Base-by-base conservation (phyloP, 2,888 invertebrate species). In the Baronia brevicornis region DNA sequence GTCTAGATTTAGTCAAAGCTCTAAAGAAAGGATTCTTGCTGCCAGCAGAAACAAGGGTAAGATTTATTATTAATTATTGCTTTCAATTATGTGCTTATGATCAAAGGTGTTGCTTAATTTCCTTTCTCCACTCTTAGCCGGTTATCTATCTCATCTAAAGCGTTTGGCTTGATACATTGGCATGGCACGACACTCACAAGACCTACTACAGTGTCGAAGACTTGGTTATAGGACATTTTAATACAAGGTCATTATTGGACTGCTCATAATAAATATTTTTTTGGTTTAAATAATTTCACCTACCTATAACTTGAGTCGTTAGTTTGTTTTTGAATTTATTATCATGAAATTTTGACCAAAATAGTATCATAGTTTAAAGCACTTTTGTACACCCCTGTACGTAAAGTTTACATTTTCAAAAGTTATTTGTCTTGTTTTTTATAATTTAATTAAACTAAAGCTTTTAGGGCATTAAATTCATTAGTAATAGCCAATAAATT, bases 11-110 rank as follows among this genome's bases (percentile, higher is more conserved):
- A 70, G 86, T 91, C 60, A 94, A 94, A 86, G 96, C 95, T 66
- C 87, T 90, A 70, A 92, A 94, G 73, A 91, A 90, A 86, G 95
- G 95, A 63, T 91, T 92, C 84, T 90, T 96, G 63, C 88, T 95
- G 85, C 91, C 94, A 75, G 95, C 95, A 70, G 94, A 95, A 88
- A 92, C 94, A 70, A 90, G 96, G 94, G 96, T 96, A 89, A 95
- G 95, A 91, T 48, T 56, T 55, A 53, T 48, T 46, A 45, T 52
- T 30, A 44, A 41, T 54, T 61, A 53, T 42, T 52, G 49, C 56
- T 62, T 65, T n/a, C n/a, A n/a, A n/a, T n/a, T n/a, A n/a, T 77
- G 64, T 75, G 79, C 79, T 77, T 77, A 50, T 63, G 64, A 75
- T 70, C 70, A 67, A 66, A 70, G 80, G 79, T 84, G 78, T 80